These are phyloP conservation scores for Parnassius glacialis DNA, from an alignment of 2,888 invertebrate species.

Conservation along the genomic window DNA sequence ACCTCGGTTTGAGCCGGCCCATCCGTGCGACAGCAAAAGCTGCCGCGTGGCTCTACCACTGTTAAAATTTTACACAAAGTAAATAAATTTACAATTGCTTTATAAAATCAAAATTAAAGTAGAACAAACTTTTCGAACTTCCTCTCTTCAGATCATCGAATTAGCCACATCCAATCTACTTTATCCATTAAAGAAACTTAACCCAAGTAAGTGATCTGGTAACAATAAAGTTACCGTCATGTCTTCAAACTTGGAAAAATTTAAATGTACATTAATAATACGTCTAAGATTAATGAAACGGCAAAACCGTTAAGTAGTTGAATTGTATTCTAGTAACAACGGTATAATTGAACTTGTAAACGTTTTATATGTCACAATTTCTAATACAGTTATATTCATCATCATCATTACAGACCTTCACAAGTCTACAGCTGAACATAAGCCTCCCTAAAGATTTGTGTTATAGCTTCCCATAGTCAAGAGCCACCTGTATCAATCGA, in stretches of 20 bases:
- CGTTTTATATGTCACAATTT: too few species aligned
- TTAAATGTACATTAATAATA: slow-evolving; percentile 50
- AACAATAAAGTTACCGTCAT: slow-evolving; percentile 19
- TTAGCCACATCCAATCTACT: slow-evolving; percentile 11
- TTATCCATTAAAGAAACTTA: slow-evolving; percentile 17
- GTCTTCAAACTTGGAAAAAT: slow-evolving; percentile 41
- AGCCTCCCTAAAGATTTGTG: too few species aligned
- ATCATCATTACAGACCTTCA: too few species aligned
- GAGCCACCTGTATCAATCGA: too few species aligned
- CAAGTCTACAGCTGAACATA: too few species aligned
- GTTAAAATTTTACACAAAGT: too few species aligned
- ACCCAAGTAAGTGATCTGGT: slow-evolving; percentile 14
- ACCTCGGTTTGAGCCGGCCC: too few species aligned
- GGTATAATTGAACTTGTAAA: slow-evolving; percentile 31
- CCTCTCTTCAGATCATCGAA: not conserved
- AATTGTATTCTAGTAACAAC: slow-evolving; percentile 52
- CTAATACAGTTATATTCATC: too few species aligned
- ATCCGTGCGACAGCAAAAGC: too few species aligned
- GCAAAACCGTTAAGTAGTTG: slow-evolving; percentile 38
- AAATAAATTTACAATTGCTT: not conserved
- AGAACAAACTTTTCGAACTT: slow-evolving; percentile 3
- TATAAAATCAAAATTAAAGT: slow-evolving; percentile 7
- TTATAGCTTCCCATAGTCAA: too few species aligned
- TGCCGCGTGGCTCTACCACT: too few species aligned
- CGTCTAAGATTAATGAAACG: slow-evolving; percentile 43